Conservation (phyloP, 2,888 invertebrate genomes). For the Melinaea marsaeus region DNA sequence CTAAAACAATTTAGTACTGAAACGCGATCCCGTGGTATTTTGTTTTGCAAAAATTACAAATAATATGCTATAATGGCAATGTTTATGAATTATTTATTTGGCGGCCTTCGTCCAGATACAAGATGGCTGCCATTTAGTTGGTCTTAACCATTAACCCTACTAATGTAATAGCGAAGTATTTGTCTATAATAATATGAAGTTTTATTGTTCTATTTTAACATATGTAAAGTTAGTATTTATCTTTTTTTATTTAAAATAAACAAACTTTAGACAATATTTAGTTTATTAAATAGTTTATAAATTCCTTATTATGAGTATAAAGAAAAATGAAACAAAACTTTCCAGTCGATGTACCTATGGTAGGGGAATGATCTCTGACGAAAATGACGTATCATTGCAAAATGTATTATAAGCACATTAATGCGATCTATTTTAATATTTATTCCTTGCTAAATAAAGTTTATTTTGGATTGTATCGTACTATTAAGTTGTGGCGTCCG, state of each 20-base stretch:
- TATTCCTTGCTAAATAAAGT: neutral
- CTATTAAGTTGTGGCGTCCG: constrained; percentile 27
- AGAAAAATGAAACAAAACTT: constrained; percentile 5
- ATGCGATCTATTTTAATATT: constrained; percentile 18
- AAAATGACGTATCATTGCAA: constrained; percentile 33
- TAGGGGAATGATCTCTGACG: constrained; percentile 40
- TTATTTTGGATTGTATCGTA: neutral
- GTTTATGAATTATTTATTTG: too few relatives aligned
- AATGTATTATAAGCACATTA: constrained; percentile 22
- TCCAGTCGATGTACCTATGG: constrained; percentile 34
- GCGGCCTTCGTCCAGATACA: too few relatives aligned
- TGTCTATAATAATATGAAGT: too few relatives aligned
- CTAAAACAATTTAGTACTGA: constrained; percentile 1
- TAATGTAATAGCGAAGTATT: too few relatives aligned
- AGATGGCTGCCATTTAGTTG: too few relatives aligned
- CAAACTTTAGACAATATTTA: too few relatives aligned
- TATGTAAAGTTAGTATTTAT: too few relatives aligned
- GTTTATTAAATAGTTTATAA: too few relatives aligned
- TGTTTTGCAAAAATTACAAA: neutral
- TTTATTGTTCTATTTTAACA: too few relatives aligned
- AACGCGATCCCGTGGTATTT: neutral
- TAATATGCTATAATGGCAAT: neutral
- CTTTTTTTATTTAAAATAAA: too few relatives aligned
- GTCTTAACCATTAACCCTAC: too few relatives aligned
- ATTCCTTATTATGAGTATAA: neutral